Conservation (phyloP, 2,888 invertebrate genomes). For the Phymatocera aterrima region DNA sequence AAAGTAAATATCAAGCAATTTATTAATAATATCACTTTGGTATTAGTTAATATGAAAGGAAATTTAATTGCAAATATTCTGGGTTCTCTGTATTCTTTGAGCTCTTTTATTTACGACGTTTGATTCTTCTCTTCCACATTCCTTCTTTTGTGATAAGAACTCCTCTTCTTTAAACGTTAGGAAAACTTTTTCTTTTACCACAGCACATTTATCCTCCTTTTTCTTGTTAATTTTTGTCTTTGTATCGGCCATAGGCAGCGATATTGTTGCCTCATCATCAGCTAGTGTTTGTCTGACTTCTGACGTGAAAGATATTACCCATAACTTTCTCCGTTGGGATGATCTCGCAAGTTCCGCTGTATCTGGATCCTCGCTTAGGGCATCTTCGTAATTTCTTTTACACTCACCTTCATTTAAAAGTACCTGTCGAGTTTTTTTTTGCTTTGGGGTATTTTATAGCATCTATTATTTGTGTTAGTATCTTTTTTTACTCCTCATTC, state of each 20-base stretch:
- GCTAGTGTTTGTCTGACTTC: slow-evolving; percentile 67
- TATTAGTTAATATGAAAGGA: no score
- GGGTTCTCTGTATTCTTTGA: no score
- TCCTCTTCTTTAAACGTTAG: no score
- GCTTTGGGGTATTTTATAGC: background rate
- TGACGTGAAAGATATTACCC: slow-evolving; percentile 67
- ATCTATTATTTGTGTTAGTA: background rate
- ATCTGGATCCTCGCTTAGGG: slow-evolving; percentile 53
- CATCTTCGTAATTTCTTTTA: slow-evolving; percentile 49
- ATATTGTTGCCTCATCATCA: slow-evolving; percentile 65
- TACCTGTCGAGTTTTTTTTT: slow-evolving; percentile 43
- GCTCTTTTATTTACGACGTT: no score
- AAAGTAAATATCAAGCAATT: no score
- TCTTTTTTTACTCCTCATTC: background rate
- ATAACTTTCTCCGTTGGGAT: slow-evolving; percentile 62
- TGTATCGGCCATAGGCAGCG: slow-evolving; percentile 29
- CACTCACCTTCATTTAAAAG: slow-evolving; percentile 49
- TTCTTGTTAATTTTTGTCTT: background rate
- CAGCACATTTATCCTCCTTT: background rate
- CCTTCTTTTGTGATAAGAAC: no score
- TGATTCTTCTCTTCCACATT: background rate
- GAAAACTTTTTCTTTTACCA: no score
- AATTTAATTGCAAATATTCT: no score
- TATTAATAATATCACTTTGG: no score
- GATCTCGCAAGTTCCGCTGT: slow-evolving; percentile 57